These are phyloP conservation scores for Clytia hemisphaerica DNA, from an alignment of 30 jellyfish, hydroid and myxozoan genomes.

Conservation along the genomic window DNA sequence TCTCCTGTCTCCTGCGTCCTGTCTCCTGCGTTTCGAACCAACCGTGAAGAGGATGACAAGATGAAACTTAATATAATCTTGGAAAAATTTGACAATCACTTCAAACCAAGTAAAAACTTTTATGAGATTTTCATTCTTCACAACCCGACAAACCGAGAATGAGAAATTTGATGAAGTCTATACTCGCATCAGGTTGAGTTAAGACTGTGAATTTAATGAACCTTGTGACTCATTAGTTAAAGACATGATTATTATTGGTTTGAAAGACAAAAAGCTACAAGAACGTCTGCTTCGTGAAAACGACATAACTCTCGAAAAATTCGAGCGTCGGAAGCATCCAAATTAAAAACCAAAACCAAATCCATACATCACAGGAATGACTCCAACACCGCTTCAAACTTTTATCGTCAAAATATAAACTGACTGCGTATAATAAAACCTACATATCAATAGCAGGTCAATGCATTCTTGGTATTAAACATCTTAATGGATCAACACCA, in stretches of 20 bases:
- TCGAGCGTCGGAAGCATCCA: not conserved
- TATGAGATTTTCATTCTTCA: conserved; percentile 44
- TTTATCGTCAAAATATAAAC: too few species aligned
- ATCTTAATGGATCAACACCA: too few species aligned
- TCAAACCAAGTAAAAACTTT: conserved; percentile 45
- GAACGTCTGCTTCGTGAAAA: conserved; percentile 56
- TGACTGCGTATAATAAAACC: too few species aligned
- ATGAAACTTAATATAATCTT: too few species aligned
- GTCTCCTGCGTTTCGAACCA: too few species aligned
- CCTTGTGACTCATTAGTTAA: conserved; percentile 45
- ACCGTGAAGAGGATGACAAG: too few species aligned
- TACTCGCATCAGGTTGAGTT: conserved; percentile 39
- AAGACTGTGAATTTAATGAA: conserved; percentile 52
- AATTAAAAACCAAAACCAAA: not conserved
- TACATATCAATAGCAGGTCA: too few species aligned
- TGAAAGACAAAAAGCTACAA: conserved; percentile 41
- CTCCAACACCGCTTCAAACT: not conserved
- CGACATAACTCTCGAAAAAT: conserved; percentile 27
- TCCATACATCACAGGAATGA: not conserved
- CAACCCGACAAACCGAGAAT: conserved; percentile 42
- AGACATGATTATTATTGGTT: conserved; percentile 52
- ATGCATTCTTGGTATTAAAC: too few species aligned
- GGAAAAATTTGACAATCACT: too few species aligned
- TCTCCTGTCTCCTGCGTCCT: too few species aligned
- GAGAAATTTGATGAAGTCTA: conserved; percentile 29